Evolutionary conservation across 2,113 vertebrate species (phyloP).

Genomic region (Gymnorhina tibicen): DNA sequence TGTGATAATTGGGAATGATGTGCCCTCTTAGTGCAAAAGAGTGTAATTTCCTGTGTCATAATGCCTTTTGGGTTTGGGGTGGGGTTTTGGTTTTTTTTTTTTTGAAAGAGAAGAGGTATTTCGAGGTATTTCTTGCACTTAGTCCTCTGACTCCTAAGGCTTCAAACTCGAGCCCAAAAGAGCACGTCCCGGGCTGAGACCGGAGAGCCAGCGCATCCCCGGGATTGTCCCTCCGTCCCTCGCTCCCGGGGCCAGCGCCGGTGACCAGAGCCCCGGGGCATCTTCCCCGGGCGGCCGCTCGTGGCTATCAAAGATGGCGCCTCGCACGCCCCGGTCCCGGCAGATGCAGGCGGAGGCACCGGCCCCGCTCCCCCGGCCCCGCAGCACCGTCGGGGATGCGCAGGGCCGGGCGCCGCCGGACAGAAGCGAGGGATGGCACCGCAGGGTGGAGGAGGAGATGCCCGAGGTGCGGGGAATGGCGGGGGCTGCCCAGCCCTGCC

Average conservation of each 20-base stretch:
- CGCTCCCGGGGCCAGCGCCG: no score
- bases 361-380: neutral
- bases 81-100: neutral
- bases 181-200: neutral
- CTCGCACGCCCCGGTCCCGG: neutral
- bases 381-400: neutral
- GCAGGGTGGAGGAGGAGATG: neutral
- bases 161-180: neutral
- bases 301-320: constrained; percentile 43
- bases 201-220: neutral
- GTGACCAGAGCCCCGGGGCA: neutral
- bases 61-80: neutral
- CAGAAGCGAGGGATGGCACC: neutral
- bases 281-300: neutral
- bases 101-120: neutral
- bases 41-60: neutral
- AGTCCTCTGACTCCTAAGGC: neutral
- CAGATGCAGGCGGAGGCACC: neutral
- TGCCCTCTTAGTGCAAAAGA: neutral
- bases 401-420: no score
- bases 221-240: rapidly evolving
- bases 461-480: neutral
- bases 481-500: no score
- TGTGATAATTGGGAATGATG: neutral
- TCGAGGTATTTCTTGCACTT: neutral